A percentile compares a stretch with the other conserved stretches of the same genome.
These are phyloP conservation scores for Benitochromis conjunctus DNA, from an alignment of 2,113 vertebrate genomes.

Conservation along the genomic window DNA sequence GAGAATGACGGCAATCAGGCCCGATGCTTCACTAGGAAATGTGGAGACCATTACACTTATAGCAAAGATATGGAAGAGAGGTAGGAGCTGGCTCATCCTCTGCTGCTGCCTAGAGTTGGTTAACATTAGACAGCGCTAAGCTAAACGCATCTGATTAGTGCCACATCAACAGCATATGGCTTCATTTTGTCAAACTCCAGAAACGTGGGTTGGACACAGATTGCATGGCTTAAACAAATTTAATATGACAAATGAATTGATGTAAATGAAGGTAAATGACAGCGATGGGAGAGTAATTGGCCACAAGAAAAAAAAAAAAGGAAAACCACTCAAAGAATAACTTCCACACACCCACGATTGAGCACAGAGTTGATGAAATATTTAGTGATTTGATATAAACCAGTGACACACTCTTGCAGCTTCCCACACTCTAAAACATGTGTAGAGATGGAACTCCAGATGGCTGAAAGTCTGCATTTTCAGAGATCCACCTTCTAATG, in stretches of 20 bases:
- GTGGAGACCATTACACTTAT: conserved; percentile 28
- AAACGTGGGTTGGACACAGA: background rate
- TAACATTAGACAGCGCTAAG: conserved; percentile 3
- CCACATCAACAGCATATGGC: conserved; percentile 27
- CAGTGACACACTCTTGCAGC: conserved; percentile 46
- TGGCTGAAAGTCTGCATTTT: conserved; percentile 48
- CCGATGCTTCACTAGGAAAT: conserved; percentile 28
- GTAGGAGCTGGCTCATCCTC: conserved; percentile 20
- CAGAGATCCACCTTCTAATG: conserved; percentile 45
- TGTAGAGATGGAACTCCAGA: conserved; percentile 56
- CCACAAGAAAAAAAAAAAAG: conserved; percentile 17
- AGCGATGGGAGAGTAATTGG: conserved; percentile 21
- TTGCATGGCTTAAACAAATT: conserved; percentile 27
- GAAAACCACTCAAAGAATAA: conserved; percentile 41
- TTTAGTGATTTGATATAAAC: conserved; percentile 55
- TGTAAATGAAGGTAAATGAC: conserved; percentile 43
- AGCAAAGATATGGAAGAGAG: conserved; percentile 3
- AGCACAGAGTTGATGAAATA: conserved; percentile 44
- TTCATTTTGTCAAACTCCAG: conserved; percentile 26
- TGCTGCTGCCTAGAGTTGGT: background rate
- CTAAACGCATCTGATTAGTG: background rate
- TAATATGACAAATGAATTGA: conserved; percentile 42
- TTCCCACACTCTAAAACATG: conserved; percentile 64
- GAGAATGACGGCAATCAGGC: conserved; percentile 51
- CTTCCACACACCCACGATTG: conserved; percentile 44